Evolutionary conservation across 2,888 invertebrate genomes (phyloP).

Genomic region (Thelaira solivaga): DNA sequence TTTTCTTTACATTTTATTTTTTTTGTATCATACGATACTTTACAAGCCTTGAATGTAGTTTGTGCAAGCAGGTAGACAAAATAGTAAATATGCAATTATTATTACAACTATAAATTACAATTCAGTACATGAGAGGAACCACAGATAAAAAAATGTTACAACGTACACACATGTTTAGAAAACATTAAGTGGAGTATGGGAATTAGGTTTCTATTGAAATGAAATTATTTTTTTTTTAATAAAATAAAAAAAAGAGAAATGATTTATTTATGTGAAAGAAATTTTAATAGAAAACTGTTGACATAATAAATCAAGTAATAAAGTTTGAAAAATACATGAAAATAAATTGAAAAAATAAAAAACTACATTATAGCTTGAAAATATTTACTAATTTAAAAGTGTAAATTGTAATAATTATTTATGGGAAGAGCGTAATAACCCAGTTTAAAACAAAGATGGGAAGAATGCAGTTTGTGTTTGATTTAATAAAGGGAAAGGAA

Average conservation of each 20-base stretch:
- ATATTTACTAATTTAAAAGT: no score
- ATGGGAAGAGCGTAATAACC: no score
- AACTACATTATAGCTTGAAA: no score
- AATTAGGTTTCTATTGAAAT: slow-evolving; percentile 24
- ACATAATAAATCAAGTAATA: slow-evolving; percentile 1
- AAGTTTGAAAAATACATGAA: background rate
- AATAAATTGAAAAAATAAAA: no score
- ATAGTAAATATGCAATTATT: slow-evolving; percentile 10
- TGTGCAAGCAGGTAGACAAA: no score
- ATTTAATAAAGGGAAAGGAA: no score
- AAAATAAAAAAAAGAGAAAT: background rate
- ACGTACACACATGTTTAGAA: slow-evolving; percentile 12
- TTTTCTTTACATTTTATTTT: background rate
- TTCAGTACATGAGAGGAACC: background rate
- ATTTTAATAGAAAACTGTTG: slow-evolving; percentile 13
- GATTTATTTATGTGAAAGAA: background rate
- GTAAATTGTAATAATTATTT: no score
- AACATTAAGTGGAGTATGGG: slow-evolving; percentile 25
- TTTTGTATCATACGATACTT: background rate
- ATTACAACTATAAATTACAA: slow-evolving; percentile 31
- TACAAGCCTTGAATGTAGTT: background rate
- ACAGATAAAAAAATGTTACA: background rate
- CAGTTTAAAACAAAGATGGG: no score
- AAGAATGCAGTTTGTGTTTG: no score
- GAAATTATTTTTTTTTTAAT: background rate